phyloP scores from a whole-genome alignment of 92 coral and sea anemone genomes.

The Actinostola sp. region DNA sequence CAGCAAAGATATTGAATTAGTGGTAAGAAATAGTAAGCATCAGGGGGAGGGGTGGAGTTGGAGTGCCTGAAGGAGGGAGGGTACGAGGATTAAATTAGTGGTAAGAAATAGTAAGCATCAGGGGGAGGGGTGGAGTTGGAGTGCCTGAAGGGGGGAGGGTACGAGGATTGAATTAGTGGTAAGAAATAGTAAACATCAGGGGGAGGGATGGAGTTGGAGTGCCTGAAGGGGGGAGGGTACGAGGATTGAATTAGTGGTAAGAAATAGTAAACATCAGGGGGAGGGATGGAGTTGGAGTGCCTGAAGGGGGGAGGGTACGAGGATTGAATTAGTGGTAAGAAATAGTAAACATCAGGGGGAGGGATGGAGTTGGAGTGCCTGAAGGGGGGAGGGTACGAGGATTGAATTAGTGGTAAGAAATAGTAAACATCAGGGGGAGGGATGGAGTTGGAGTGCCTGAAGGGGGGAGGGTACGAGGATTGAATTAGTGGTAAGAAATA shows the following conservation, averaged over 20 bases:
- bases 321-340: too few relatives aligned
- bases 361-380: too few relatives aligned
- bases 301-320: not conserved
- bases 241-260: constrained; percentile 31
- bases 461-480: too few relatives aligned
- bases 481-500: too few relatives aligned
- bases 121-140: not conserved
- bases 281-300: not conserved
- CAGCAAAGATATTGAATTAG: constrained; percentile 19
- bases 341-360: too few relatives aligned
- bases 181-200: not conserved
- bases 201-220: not conserved
- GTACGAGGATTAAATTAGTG: constrained; percentile 10
- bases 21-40: constrained; percentile 12
- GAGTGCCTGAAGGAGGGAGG: not conserved
- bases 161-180: constrained; percentile 25
- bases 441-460: too few relatives aligned
- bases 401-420: too few relatives aligned
- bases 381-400: too few relatives aligned
- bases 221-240: not conserved
- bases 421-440: too few relatives aligned
- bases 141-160: not conserved
- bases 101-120: constrained; percentile 3
- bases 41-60: not conserved
- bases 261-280: not conserved